A percentile compares a stretch with the other conserved stretches of the same genome.
Evolutionary conservation across 92 coral and sea anemone genomes (phyloP).

Genomic region (Parazoanthus swiftii): DNA sequence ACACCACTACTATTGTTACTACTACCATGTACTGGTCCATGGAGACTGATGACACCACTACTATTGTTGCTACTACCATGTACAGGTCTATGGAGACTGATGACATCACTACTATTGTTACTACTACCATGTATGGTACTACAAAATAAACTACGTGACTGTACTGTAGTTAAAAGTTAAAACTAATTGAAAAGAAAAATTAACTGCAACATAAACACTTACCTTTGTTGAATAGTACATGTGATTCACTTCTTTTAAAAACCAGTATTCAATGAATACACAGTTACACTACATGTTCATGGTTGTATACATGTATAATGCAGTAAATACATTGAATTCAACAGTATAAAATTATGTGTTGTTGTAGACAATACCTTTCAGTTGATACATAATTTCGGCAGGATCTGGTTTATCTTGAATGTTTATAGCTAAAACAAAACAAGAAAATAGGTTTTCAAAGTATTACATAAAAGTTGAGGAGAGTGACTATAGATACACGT

Average conservation of each 20-base stretch:
- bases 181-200: too few species aligned
- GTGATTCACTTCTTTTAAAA: too few species aligned
- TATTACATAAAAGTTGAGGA: background rate
- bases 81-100: too few species aligned
- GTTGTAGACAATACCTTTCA: conserved; percentile 65
- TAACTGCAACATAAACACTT: too few species aligned
- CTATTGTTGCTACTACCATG: too few species aligned
- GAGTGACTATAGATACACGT: background rate
- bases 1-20: too few species aligned
- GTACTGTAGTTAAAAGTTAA: background rate
- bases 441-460: background rate
- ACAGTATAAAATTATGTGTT: background rate
- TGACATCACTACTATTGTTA: too few species aligned
- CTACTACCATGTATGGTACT: too few species aligned
- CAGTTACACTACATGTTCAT: background rate
- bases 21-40: too few species aligned
- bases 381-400: conserved; percentile 84
- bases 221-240: background rate
- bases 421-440: conserved; percentile 39
- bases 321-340: background rate
- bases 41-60: too few species aligned
- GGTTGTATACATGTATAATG: background rate
- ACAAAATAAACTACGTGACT: background rate
- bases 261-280: too few species aligned
- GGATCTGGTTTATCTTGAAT: conserved; percentile 86